Evolutionary conservation across 2,888 invertebrate genomes (phyloP), one percentile per base, ranked within the genome.

Genomic region (Aricia artaxerxes): DNA sequence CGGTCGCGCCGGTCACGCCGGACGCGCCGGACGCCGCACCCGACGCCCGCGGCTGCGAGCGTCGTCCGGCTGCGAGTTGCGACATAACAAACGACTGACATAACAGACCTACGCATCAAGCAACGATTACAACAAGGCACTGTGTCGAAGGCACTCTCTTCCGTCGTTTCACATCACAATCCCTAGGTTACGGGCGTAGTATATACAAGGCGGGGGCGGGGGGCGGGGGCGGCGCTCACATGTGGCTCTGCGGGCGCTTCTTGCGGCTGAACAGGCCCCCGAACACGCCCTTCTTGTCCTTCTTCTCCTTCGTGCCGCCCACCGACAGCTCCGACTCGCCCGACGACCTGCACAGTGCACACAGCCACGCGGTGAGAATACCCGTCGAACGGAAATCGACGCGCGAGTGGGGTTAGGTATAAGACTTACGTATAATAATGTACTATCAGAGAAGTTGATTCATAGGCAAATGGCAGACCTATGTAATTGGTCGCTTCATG

Each of bases 281-380:
- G 84, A 96, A 95, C 53, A 95, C 94, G 2, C 95, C 95, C 57
- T 95, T 95, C 87, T 95, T 95, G 87, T 95, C 95, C 79, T 95
- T 95, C 84, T 95, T 95, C 79, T 95, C 95, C 80, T 92, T 93
- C 4, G 92, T 88, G 5, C 93, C 90, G 78, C 92, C 91, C 35
- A 94, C 91, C 0, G 95, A 95, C 9, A 95, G 83, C 82, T 95
- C 95, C 0, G 94, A 94, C 81, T 95, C 95, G 0, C 95, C 95
- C 0, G 92, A 94, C 0, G 92, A 94, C 82, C 94, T 95, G 73
- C 35, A 57, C 57, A 49, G 9, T 95, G 73, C 35, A 57, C 57
- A 49, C 49, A 49, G 49, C 9, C 49, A 9, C 11, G 49, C 49
- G 49, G 49, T 49, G 9, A 49, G 44, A 44, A 44, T 44, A 7